Percentiles rank a stretch among this genome's conserved stretches.
phyloP scores from a whole-genome alignment of 2,797 vertebrate genomes.

The Labroides dimidiatus region DNA sequence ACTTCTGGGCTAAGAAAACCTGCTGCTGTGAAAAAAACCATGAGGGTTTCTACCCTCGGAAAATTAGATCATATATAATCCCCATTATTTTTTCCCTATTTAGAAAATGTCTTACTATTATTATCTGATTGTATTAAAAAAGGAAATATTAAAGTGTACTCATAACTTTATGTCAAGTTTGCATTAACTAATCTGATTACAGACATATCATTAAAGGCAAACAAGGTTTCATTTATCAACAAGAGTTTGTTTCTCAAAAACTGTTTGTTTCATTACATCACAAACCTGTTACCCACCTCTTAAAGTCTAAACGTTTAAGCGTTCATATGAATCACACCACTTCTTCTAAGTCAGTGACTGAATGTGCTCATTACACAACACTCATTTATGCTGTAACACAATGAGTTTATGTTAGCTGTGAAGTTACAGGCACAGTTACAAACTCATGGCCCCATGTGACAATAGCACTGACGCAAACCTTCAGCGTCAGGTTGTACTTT shows the following conservation, averaged over 20 bases:
- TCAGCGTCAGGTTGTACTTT: not conserved
- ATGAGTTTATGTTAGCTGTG: not conserved
- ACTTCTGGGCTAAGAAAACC: not conserved
- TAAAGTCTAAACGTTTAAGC: slow-evolving; percentile 18
- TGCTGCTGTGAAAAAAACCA: not conserved
- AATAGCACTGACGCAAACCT: slow-evolving; percentile 7
- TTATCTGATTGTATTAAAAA: too few species aligned
- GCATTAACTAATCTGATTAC: too few species aligned
- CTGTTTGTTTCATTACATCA: not conserved
- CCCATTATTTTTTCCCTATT: not conserved
- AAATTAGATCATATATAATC: not conserved
- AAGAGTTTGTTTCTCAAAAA: not conserved
- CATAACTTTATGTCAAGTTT: too few species aligned
- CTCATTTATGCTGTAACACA: not conserved
- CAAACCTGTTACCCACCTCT: not conserved
- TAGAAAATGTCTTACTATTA: not conserved
- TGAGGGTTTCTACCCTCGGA: not conserved
- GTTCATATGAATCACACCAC: not conserved
- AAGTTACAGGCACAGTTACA: not conserved
- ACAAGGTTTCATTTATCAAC: too few species aligned
- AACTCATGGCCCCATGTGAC: slow-evolving; percentile 22
- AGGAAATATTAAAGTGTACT: too few species aligned
- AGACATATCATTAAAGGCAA: too few species aligned
- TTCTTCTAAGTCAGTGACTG: slow-evolving; percentile 28
- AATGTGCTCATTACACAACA: slow-evolving; percentile 29